These are phyloP conservation scores for Crotophaga sulcirostris DNA, from an alignment of 2,113 vertebrate species.

Conservation along the genomic window DNA sequence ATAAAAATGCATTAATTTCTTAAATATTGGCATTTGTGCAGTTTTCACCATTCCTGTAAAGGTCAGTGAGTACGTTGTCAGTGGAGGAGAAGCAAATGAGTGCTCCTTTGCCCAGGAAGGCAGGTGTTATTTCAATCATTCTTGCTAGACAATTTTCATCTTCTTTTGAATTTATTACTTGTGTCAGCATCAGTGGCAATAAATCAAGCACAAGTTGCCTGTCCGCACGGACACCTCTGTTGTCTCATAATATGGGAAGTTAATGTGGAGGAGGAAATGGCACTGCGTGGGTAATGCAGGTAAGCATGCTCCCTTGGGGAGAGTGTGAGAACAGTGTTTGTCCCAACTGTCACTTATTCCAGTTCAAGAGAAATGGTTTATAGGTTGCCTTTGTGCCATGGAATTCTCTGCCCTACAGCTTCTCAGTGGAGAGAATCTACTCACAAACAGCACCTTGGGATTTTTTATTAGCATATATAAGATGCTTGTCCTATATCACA, in stretches of 20 bases:
- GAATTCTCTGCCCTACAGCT: neutral
- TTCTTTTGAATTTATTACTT: conserved; percentile 66
- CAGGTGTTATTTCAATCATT: conserved; percentile 63
- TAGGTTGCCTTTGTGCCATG: neutral
- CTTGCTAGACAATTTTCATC: conserved; percentile 66
- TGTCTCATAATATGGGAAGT: neutral
- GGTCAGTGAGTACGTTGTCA: conserved; percentile 66
- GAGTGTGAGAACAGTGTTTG: neutral
- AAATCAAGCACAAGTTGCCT: conserved; percentile 54
- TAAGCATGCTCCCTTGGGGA: neutral
- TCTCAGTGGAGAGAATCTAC: neutral
- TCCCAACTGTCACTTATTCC: neutral
- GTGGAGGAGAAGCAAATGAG: conserved; percentile 64
- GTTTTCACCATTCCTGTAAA: conserved; percentile 55
- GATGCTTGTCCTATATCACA: neutral
- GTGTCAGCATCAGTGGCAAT: conserved; percentile 50
- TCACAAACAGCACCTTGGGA: neutral
- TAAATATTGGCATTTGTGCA: conserved; percentile 41
- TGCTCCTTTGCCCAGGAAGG: conserved; percentile 59
- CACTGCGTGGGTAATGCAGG: neutral
- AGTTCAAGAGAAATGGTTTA: neutral
- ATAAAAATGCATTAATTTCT: conserved; percentile 39
- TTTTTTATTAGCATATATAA: neutral
- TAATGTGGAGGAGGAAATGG: conserved; percentile 23
- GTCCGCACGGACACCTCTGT: neutral